Conservation (phyloP, 1,140 invertebrate genomes). For the Heterodera carotae region DNA sequence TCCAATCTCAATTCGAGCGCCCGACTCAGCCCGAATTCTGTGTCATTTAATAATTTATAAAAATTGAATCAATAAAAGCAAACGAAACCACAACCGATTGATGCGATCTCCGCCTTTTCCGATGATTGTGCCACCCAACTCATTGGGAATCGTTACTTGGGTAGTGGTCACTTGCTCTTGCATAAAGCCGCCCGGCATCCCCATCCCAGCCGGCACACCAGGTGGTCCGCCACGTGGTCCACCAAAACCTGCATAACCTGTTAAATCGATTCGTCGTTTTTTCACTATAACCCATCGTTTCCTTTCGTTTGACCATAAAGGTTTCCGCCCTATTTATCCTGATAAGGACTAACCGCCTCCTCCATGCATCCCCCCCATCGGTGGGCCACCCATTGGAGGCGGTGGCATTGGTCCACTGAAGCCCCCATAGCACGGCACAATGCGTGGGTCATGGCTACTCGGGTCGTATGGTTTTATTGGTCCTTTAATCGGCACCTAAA, state of each 20-base stretch:
- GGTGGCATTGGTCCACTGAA: constrained; percentile 36
- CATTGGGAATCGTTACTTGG: constrained; percentile 57
- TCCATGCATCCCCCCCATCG: not conserved
- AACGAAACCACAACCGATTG: constrained; percentile 33
- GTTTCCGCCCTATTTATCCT: not conserved
- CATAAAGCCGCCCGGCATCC: constrained; percentile 36
- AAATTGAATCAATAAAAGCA: not conserved
- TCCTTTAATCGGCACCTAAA: constrained; percentile 62
- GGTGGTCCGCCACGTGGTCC: constrained; percentile 36
- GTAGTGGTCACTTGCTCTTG: constrained; percentile 26
- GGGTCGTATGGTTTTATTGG: constrained; percentile 54
- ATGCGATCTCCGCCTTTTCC: constrained; percentile 53
- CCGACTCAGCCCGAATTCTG: constrained; percentile 53
- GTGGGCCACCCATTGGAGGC: constrained; percentile 16
- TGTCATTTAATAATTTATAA: not conserved
- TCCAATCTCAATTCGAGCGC: constrained; percentile 52
- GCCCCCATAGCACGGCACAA: constrained; percentile 57
- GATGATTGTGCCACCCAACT: constrained; percentile 55
- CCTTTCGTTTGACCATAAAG: not conserved
- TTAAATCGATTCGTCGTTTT: not conserved
- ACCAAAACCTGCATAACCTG: constrained; percentile 25
- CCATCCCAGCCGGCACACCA: constrained; percentile 28
- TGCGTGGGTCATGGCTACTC: constrained; percentile 57
- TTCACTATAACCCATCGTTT: not conserved
- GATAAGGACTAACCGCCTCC: not conserved